Evolutionary conservation across 2,888 invertebrate species (phyloP), one percentile per base, ranked within the genome.

Genomic region (Parelbella ahira): DNA sequence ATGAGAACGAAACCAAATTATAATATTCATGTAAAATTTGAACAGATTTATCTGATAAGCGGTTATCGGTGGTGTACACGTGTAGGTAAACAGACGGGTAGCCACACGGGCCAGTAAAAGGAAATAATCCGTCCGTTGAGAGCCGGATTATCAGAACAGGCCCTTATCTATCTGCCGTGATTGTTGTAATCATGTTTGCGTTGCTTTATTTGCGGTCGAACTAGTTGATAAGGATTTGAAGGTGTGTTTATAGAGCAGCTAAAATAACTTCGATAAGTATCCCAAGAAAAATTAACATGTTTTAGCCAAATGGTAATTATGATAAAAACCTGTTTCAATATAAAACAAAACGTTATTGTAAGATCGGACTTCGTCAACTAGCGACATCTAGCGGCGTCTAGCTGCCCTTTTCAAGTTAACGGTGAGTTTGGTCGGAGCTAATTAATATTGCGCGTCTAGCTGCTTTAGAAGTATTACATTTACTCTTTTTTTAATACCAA

Each of bases 101-200:
- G 45, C 51, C 59, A 67, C 58, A 6, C 4, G 6, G 27, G 12
- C 7, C 13, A 28, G 36, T 12, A 36, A 33, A 36, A 27, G 33
- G 67, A 69, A 63, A 76, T 80, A 81, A 80, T 81, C 80, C 80
- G 52, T 56, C 63, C 68, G 73, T 76, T 76, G 66, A 77, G 49
- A 38, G 44, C 51, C 53, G 58, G 58, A 56, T 62, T 80, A 79
- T 77, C 79, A 54, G 34, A 4, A 21, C 42, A 42, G 34, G 9
- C 13, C 4, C 2, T 27, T 42, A 28, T 42, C 42, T 15, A 20
- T 1, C 2, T 30, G 37, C 38, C 30, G 47, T 43, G 47, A 47
- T 47, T 47, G 41, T 30, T 41, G 39, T 39, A 32, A 39, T 39
- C 39, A 4, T 39, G 32, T 39, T 32, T 27, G 27, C 4, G 2